phyloP scores from a whole-genome alignment of 2,797 vertebrate genomes.

The Trachops cirrhosus region DNA sequence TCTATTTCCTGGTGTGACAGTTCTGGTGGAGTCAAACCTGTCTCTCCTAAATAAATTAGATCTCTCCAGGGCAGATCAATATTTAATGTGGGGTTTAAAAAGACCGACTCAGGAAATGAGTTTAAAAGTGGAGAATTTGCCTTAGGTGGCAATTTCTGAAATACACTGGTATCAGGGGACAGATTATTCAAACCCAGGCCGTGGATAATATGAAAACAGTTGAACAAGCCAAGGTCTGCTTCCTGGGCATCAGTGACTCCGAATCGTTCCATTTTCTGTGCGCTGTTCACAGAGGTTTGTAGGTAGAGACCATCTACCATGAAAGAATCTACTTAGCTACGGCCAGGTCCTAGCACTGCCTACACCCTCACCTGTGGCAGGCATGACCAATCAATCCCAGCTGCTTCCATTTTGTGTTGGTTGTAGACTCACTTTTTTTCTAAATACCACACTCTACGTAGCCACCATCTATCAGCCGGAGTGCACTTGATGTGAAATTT shows the following conservation, averaged over 20 bases:
- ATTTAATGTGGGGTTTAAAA: conserved; percentile 90
- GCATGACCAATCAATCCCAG: conserved; percentile 27
- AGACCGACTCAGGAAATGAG: conserved; percentile 87
- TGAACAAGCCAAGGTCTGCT: conserved; percentile 54
- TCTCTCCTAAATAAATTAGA: conserved; percentile 78
- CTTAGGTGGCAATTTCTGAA: conserved; percentile 85
- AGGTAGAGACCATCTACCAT: background rate
- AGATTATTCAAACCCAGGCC: conserved; percentile 72
- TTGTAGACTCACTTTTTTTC: background rate
- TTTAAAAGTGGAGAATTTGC: conserved; percentile 86
- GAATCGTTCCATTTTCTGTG: background rate
- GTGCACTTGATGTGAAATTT: background rate
- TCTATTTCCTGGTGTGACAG: background rate
- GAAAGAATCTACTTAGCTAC: background rate
- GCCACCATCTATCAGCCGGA: background rate
- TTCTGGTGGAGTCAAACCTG: conserved; percentile 59
- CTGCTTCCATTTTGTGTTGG: background rate
- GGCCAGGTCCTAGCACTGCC: background rate
- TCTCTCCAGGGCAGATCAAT: conserved; percentile 88
- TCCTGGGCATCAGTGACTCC: background rate
- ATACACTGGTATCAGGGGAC: conserved; percentile 76
- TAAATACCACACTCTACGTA: background rate
- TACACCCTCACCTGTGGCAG: background rate
- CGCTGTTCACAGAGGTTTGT: background rate
- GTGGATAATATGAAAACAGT: conserved; percentile 67